Base-by-base conservation (phyloP, 1,140 invertebrate genomes). In the Heliconius congener region DNA sequence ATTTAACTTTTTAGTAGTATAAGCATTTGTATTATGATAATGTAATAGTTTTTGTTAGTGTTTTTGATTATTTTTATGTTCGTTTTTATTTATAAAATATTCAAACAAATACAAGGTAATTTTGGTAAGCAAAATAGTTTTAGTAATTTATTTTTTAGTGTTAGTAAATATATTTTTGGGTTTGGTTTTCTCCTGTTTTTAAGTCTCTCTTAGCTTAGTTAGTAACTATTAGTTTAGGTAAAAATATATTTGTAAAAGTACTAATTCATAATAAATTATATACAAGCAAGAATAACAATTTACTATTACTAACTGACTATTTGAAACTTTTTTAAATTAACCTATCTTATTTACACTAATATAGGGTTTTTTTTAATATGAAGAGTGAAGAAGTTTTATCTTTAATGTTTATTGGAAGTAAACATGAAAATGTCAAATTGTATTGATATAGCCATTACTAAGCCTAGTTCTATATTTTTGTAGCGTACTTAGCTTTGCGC, bases 391-490 rank as follows among this genome's bases (percentile, higher is more conserved):
- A 60, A 46, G 4, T 30, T 2, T 46, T 46, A 46, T 70, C n/a
- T 39, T 76, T 19, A 79, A 71, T 79, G 75, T 74, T 46, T 60
- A 79, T 74, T 13, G 57, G n/a, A 8, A 46, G 57, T 71, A 55
- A 71, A 42, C 78, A 74, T 79, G 78, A 79, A 66, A 79, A 79
- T 79, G 78, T 74, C 78, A 79, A 79, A 52, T n/a, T 52, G 1
- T 70, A 78, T 78, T 78, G 72, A 78, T 78, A 46, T 66, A 76
- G 37, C 23, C 39, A 70, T 76, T 76, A 70, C 50, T 76, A 66
- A 27, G 27, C 4, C 27, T 8, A 66, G 8, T 16, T 66, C 11
- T 13, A 9, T 27, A 9, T 66, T 13, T 27, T 27, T 37, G 34
- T 37, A 37, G 34, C 30, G 2, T 30, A 6, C 6, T 37, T 37